phyloP scores from a whole-genome alignment of 2,797 vertebrate species.

The Anas bernieri region DNA sequence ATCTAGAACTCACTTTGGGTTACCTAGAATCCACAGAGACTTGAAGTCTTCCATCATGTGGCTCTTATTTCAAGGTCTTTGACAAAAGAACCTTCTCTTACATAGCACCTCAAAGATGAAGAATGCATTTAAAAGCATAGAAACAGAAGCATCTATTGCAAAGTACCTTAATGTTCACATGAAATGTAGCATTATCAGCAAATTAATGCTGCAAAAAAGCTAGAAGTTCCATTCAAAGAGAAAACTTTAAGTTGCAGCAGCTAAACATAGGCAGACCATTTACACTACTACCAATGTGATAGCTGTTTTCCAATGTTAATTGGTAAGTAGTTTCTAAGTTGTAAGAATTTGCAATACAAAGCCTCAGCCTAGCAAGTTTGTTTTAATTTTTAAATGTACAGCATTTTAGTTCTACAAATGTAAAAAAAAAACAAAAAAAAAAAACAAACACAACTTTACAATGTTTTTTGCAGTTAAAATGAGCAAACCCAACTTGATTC shows the following conservation, averaged over 20 bases:
- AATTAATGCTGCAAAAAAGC: background rate
- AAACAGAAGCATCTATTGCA: background rate
- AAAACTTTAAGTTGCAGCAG: background rate
- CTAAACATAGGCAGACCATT: background rate
- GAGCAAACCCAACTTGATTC: conserved; percentile 48
- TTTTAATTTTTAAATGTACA: conserved; percentile 75
- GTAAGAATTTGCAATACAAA: conserved; percentile 70
- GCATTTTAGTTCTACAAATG: conserved; percentile 72
- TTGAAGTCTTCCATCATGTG: background rate
- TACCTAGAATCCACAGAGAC: background rate
- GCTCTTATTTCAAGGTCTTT: background rate
- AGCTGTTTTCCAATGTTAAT: background rate
- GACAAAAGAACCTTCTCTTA: background rate
- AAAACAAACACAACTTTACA: conserved; percentile 37
- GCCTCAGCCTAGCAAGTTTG: conserved; percentile 70
- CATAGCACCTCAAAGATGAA: background rate
- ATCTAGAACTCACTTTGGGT: background rate
- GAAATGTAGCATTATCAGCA: background rate
- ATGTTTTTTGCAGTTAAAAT: conserved; percentile 21
- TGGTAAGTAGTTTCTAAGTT: background rate
- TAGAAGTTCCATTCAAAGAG: background rate
- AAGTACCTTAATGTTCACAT: background rate
- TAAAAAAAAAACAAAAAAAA: background rate
- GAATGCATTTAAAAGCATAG: background rate
- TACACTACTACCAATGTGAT: background rate